Evolutionary conservation across 2,113 vertebrate species (phyloP), one percentile per base, ranked within the genome.

Genomic region (Aplodontia rufa): DNA sequence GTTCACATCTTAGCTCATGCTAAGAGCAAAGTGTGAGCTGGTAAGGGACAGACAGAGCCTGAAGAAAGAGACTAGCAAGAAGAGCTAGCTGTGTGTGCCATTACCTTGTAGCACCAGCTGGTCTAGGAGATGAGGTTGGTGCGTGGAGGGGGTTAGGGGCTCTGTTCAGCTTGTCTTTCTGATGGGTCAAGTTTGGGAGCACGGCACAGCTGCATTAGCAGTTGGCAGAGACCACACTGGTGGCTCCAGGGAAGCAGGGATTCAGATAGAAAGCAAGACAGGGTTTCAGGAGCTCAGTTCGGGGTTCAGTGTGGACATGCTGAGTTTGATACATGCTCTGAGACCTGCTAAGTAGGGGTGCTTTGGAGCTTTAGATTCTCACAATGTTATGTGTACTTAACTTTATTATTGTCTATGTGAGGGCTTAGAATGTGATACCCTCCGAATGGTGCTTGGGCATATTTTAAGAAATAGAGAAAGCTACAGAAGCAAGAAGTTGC

Each of bases 71-170:
- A 30, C 22, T 0, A 1, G 24, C 6, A 5, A 83, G 58, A 22
- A 40, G 16, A 35, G 58, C 55, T 2, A n/a, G n/a, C n/a, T n/a
- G n/a, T 20, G 28, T 13, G 30, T 6, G 13, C 20, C 30, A 47
- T n/a, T n/a, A 3, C 45, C 42, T 66, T 7, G 32, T 2, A 32
- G 60, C 81, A 83, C 22, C 20, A 26, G 69, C 16, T 13, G 64
- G 60, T 14, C 20, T n/a, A n/a, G n/a, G n/a, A n/a, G n/a, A n/a
- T n/a, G n/a, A n/a, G n/a, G n/a, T n/a, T n/a, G n/a, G n/a, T n/a
- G 1, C 14, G 5, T 53, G 64, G 1, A 12, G 35, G 26, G 47
- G 35, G 24, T 11, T 1, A 2, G 1, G 3, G 62, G 4, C 60
- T 28, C 26, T 58, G 32, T 6, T 19, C 24, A 58, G 42, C 17